phyloP scores from a whole-genome alignment of 2,797 vertebrate species.

The Sphenopsis melanotis region DNA sequence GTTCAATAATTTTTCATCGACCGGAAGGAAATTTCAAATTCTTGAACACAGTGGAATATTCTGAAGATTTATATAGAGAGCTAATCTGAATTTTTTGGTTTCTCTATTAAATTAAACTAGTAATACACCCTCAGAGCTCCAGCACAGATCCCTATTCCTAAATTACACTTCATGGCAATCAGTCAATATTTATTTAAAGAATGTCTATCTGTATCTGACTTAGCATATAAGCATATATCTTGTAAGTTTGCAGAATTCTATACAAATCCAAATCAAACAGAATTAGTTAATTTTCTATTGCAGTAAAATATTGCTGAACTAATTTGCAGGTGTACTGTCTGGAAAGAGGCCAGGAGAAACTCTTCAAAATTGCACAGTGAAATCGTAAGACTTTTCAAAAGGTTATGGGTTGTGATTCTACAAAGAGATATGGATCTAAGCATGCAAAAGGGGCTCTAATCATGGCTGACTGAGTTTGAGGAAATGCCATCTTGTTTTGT shows the following conservation, averaged over 20 bases:
- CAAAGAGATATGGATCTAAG: conserved; percentile 49
- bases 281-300: conserved; percentile 69
- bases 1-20: background rate
- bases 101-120: background rate
- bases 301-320: conserved; percentile 64
- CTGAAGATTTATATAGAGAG: background rate
- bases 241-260: conserved; percentile 55
- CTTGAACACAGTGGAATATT: background rate
- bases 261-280: conserved; percentile 66
- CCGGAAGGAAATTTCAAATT: background rate
- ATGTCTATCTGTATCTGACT: conserved; percentile 24
- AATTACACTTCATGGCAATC: background rate
- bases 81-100: background rate
- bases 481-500: conserved; percentile 48
- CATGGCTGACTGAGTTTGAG: conserved; percentile 50
- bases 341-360: conserved; percentile 68
- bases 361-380: conserved; percentile 57
- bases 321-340: conserved; percentile 70
- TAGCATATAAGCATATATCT: background rate
- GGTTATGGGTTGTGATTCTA: conserved; percentile 62
- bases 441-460: conserved; percentile 60
- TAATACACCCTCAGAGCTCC: background rate
- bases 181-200: conserved; percentile 10
- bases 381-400: conserved; percentile 65
- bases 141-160: background rate